phyloP scores from a whole-genome alignment of 2,113 vertebrate species.

The Syngnathus typhle region DNA sequence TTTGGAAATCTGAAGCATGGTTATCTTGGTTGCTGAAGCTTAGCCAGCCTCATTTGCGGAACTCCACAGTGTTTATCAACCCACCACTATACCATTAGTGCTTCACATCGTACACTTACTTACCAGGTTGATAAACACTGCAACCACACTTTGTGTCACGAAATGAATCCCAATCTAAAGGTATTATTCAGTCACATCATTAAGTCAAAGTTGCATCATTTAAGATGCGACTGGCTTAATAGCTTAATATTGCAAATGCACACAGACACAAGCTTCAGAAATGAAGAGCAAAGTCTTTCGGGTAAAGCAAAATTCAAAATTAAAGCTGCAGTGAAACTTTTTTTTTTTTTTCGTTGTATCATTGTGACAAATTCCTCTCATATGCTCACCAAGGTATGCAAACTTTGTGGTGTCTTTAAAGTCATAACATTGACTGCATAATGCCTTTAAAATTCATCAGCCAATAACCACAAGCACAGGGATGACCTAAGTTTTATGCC shows the following conservation, averaged over 20 bases:
- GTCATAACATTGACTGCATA: slow-evolving; percentile 38
- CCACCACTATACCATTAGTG: slow-evolving; percentile 31
- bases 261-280: not conserved
- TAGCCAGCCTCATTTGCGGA: slow-evolving; percentile 39
- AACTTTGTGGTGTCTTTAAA: not conserved
- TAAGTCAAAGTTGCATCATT: not conserved
- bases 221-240: not conserved
- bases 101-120: slow-evolving; percentile 28
- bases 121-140: slow-evolving; percentile 21
- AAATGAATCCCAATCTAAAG: slow-evolving; percentile 31
- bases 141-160: slow-evolving; percentile 11
- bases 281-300: not conserved
- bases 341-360: not conserved
- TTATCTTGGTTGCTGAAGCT: slow-evolving; percentile 51
- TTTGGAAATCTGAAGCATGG: slow-evolving; percentile 67
- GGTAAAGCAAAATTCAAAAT: not conserved
- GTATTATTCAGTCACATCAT: slow-evolving; percentile 47
- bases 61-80: slow-evolving; percentile 29
- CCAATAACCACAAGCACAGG: slow-evolving; percentile 20
- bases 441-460: slow-evolving; percentile 46
- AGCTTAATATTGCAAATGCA: not conserved
- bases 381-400: not conserved
- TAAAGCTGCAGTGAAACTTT: not conserved
- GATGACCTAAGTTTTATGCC: slow-evolving; percentile 31
- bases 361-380: not conserved